Evolutionary conservation across 2,113 vertebrate genomes (phyloP), one percentile per base, ranked within the genome.

Genomic region (Ia io): DNA sequence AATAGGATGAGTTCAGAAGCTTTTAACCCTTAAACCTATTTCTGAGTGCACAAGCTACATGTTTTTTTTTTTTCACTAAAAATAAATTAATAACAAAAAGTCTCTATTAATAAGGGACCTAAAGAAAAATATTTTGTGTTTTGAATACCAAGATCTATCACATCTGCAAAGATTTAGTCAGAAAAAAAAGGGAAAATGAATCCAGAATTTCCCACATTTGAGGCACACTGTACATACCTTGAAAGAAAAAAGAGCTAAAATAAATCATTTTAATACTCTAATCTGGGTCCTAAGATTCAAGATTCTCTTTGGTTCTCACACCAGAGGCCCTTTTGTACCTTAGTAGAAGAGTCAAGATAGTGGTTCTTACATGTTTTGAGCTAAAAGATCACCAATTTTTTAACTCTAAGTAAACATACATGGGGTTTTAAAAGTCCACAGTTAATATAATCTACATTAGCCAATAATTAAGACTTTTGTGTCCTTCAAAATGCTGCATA

Each of bases 231-330:
- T 28, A 91, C 77, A 93, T 89, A 82, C 28, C 83, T 92, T 90
- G 84, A 95, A 93, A 96, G 97, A 98, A 97, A 94, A 97, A 97
- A 94, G 8, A 74, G 89, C 88, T 91, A 97, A 96, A 69, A 97
- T 95, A 98, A 96, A 97, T 61, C 95, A 91, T 61, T 96, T 63
- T 17, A 63, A 25, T 71, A 13, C 20, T 91, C 0, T 83, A 32
- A 95, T 69, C 94, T 92, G 92, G 86, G 96, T 97, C 97, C 96
- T 96, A 97, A 97, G 97, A 97, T 67, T 95, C 35, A 96, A 71
- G 65, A 77, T 83, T 95, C 78, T 96, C 90, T 97, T 97, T 95
- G 22, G 77, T 59, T 95, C 65, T 97, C 91, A 96, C 69, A 94
- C 86, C 67, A 91, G 83, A 95, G 90, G 91, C 85, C 93, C 92